Conservation (phyloP, 2,797 vertebrate species). For the Apogon hyalosoma region DNA sequence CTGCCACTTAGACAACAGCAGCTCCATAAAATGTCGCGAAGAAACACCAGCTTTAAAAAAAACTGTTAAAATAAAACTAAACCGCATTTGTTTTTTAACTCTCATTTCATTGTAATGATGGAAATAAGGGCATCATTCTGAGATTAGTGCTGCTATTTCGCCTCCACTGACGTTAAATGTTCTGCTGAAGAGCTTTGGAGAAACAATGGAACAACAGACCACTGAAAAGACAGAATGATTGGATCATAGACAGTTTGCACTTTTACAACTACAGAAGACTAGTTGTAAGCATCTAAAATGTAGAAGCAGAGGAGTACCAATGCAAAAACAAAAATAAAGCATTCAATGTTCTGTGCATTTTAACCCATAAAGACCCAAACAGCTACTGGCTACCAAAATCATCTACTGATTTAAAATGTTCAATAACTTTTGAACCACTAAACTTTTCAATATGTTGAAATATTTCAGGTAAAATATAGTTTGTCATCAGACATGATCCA, state of each 20-base stretch:
- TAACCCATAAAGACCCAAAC: too few relatives aligned
- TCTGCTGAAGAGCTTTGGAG: conserved; percentile 66
- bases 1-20: conserved; percentile 77
- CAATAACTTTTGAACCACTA: too few relatives aligned
- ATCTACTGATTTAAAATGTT: too few relatives aligned
- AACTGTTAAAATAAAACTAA: conserved; percentile 65
- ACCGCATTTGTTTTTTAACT: conserved; percentile 70
- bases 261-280: conserved; percentile 2
- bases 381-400: too few relatives aligned
- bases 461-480: too few relatives aligned
- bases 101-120: conserved; percentile 83
- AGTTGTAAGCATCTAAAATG: neutral
- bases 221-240: conserved; percentile 24
- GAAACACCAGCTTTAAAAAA: conserved; percentile 62
- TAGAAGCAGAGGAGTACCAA: too few relatives aligned
- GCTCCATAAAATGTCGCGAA: conserved; percentile 76
- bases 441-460: too few relatives aligned
- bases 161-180: conserved; percentile 63
- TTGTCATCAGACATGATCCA: too few relatives aligned
- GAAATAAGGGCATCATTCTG: conserved; percentile 86
- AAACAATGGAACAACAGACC: conserved; percentile 55
- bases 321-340: too few relatives aligned
- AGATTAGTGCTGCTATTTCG: conserved; percentile 78
- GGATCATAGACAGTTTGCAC: conserved; percentile 19
- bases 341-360: too few relatives aligned